Evolutionary conservation across 2,888 invertebrate species (phyloP).

Genomic region (Spisula solida): DNA sequence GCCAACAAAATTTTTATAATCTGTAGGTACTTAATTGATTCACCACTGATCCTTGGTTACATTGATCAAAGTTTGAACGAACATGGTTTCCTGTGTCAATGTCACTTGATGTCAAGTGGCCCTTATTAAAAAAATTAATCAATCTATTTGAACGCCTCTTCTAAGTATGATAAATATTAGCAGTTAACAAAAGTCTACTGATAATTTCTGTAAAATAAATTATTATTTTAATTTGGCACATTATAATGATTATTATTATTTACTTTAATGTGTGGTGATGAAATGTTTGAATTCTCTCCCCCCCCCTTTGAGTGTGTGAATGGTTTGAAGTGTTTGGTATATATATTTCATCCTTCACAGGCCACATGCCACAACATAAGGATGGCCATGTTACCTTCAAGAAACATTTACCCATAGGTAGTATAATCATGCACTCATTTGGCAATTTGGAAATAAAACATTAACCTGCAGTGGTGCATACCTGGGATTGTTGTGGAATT

Average conservation of each 20-base stretch:
- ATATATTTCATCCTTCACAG: neutral
- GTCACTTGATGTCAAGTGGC: no score
- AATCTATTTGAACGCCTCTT: no score
- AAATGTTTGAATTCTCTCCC: neutral
- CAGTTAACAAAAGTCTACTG: neutral
- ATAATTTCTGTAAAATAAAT: neutral
- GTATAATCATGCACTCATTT: neutral
- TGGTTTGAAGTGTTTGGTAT: neutral
- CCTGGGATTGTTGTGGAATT: neutral
- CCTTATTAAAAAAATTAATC: no score
- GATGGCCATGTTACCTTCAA: constrained; percentile 39
- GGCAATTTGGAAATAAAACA: neutral
- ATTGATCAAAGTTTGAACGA: no score
- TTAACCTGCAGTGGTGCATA: neutral
- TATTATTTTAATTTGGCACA: neutral
- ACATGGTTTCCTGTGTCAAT: no score
- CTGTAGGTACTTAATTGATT: neutral
- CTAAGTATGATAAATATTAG: neutral
- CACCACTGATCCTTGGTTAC: no score
- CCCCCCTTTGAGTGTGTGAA: neutral
- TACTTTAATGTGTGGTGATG: neutral
- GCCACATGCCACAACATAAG: neutral
- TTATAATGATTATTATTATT: no score
- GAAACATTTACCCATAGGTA: constrained; percentile 44
- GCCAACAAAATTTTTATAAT: neutral